Conservation (phyloP, 2,888 invertebrate genomes). For the Standfussiana lucernea region DNA sequence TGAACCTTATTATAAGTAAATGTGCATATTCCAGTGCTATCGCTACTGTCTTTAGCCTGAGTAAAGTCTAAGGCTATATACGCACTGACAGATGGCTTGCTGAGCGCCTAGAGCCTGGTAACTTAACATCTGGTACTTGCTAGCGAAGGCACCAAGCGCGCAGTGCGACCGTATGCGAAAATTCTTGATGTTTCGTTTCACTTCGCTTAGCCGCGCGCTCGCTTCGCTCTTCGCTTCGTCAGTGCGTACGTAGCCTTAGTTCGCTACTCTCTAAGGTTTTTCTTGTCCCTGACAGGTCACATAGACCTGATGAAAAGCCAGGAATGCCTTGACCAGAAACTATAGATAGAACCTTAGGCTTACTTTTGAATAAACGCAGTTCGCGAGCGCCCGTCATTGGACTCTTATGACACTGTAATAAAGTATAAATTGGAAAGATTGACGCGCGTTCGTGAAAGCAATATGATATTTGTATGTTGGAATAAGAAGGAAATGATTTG, state of each 20-base stretch:
- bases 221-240: too few relatives aligned
- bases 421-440: conserved; percentile 1
- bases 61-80: not conserved
- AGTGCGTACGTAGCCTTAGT: not conserved
- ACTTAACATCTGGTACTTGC: not conserved
- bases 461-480: conserved; percentile 12
- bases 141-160: not conserved
- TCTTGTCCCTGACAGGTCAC: not conserved
- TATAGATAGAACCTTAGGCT: conserved; percentile 4
- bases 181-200: not conserved
- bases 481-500: not conserved
- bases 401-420: conserved; percentile 7
- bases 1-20: not conserved
- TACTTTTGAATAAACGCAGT: not conserved
- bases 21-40: not conserved
- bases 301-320: not conserved
- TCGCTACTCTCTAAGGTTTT: not conserved
- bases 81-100: too few relatives aligned
- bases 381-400: not conserved
- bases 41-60: not conserved
- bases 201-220: not conserved
- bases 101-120: not conserved
- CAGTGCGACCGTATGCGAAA: too few relatives aligned
- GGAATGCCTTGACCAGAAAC: not conserved
- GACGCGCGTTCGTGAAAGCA: not conserved